Conservation (phyloP, 2,888 invertebrate genomes). For the Callosobruchus maculatus region DNA sequence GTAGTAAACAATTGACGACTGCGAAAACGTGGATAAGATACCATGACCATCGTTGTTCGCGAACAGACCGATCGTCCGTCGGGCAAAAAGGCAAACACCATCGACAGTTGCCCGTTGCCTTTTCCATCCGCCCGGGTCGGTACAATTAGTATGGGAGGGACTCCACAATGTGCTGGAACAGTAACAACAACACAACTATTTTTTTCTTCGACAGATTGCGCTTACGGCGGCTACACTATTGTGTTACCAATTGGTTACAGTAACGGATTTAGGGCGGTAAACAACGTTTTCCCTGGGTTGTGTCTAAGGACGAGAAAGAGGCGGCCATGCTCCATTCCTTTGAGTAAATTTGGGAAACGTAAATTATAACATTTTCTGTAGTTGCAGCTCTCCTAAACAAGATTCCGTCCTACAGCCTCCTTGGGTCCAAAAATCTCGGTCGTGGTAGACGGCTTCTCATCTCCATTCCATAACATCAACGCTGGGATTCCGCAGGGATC, state of each 20-base stretch:
- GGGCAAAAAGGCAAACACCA: neutral
- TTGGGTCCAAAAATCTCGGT: too few relatives aligned
- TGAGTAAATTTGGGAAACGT: too few relatives aligned
- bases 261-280: neutral
- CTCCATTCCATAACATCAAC: too few relatives aligned
- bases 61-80: neutral
- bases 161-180: neutral
- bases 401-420: too few relatives aligned
- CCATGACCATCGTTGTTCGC: neutral
- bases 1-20: constrained; percentile 26
- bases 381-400: too few relatives aligned
- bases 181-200: neutral
- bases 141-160: neutral
- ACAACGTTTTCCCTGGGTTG: too few relatives aligned
- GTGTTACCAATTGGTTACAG: neutral
- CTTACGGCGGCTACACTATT: neutral
- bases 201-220: neutral
- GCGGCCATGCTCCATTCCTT: too few relatives aligned
- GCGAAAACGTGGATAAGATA: constrained; percentile 12
- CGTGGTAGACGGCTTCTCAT: too few relatives aligned
- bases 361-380: too few relatives aligned
- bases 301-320: too few relatives aligned
- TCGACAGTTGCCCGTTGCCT: neutral
- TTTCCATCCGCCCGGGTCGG: neutral
- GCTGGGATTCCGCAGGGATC: too few relatives aligned